Evolutionary conservation across 2,113 vertebrate species (phyloP).

Genomic region (Meriones unguiculatus): DNA sequence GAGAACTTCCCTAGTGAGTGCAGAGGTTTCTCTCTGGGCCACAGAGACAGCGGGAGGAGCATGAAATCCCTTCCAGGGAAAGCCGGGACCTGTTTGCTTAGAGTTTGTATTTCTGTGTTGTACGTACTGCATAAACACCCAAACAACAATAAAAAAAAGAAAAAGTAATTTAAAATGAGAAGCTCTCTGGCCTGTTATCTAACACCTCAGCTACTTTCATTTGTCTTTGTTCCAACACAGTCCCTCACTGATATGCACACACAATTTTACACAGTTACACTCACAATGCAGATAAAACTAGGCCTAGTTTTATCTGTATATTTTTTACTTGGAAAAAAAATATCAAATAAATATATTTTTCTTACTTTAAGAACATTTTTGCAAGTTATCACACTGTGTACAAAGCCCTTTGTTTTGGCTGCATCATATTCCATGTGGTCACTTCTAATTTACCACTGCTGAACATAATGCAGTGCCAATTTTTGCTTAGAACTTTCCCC

Average conservation of each 20-base stretch:
- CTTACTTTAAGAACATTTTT: constrained; percentile 24
- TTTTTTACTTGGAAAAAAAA: constrained; percentile 3
- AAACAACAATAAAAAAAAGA: constrained; percentile 33
- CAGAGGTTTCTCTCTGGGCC: background rate
- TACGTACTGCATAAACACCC: constrained; percentile 17
- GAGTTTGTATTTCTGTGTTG: background rate
- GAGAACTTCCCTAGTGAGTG: background rate
- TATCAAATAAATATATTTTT: background rate
- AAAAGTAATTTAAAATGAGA: constrained; percentile 50
- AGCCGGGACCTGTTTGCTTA: background rate
- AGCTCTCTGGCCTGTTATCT: background rate
- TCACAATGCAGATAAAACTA: background rate
- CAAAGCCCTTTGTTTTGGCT: constrained; percentile 28
- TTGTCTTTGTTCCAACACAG: constrained; percentile 30
- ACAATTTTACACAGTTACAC: constrained; percentile 40
- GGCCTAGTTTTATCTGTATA: background rate
- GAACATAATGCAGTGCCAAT: constrained; percentile 1
- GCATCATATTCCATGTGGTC: constrained; percentile 39
- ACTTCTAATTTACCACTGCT: constrained; percentile 31
- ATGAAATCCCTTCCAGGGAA: background rate
- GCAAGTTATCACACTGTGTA: background rate
- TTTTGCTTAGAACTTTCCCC: constrained; percentile 8
- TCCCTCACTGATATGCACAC: constrained; percentile 13
- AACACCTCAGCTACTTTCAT: background rate
- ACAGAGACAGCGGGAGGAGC: background rate